Evolutionary conservation across 2,888 invertebrate species (phyloP).

Genomic region (Cancer borealis): DNA sequence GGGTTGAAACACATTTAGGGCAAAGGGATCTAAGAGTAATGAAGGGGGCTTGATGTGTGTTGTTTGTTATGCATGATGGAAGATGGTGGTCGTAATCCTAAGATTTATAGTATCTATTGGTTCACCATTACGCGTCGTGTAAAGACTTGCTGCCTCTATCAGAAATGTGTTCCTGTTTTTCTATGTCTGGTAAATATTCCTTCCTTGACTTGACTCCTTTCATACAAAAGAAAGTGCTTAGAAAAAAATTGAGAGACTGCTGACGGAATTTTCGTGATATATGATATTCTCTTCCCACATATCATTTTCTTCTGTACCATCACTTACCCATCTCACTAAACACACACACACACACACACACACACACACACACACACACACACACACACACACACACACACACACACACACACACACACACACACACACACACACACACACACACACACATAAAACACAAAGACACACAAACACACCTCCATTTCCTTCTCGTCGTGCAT

Average conservation of each 20-base stretch:
- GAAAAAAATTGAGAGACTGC: no score
- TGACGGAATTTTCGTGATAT: no score
- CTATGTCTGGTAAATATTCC: neutral
- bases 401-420: constrained; percentile 7
- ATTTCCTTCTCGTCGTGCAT: neutral
- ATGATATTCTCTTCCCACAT: no score
- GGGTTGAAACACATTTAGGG: neutral
- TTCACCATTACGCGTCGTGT: neutral
- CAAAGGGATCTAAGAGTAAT: neutral
- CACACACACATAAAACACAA: constrained; percentile 9
- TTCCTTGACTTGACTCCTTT: no score
- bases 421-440: constrained; percentile 40
- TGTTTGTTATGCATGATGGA: constrained; percentile 21
- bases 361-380: no score
- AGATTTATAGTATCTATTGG: neutral
- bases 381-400: constrained; percentile 5
- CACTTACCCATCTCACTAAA: no score
- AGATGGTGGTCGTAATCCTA: constrained; percentile 18
- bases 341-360: no score
- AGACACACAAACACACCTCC: neutral
- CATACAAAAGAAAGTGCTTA: no score
- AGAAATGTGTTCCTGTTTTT: neutral
- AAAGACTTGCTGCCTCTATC: neutral
- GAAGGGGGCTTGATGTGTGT: neutral
- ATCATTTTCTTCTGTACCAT: neutral